These are phyloP conservation scores for Pemphredon lugubris DNA, from an alignment of 2,888 invertebrate species.

Conservation along the genomic window DNA sequence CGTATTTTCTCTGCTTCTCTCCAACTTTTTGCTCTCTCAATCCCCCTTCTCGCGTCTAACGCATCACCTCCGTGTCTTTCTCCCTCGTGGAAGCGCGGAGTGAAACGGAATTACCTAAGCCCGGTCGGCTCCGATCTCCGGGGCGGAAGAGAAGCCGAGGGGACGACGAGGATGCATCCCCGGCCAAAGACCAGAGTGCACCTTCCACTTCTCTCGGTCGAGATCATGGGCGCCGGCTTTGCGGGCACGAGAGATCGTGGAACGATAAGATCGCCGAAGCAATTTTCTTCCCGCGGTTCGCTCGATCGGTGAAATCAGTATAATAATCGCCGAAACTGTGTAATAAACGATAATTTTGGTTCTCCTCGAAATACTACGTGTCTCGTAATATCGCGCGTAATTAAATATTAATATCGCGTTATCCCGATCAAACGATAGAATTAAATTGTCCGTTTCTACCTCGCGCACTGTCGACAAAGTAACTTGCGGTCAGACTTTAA, in stretches of 20 bases:
- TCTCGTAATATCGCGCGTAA: too few species aligned
- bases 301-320: background rate
- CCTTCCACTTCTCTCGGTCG: conserved; percentile 48
- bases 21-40: background rate
- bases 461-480: too few species aligned
- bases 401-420: too few species aligned
- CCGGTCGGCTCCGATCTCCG: background rate
- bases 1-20: background rate
- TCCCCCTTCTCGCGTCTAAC: background rate
- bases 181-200: conserved; percentile 51
- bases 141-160: background rate
- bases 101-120: conserved; percentile 7
- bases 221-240: conserved; percentile 33
- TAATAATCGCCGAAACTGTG: too few species aligned
- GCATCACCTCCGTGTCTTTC: conserved; percentile 5
- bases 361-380: too few species aligned
- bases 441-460: too few species aligned
- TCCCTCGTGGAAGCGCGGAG: conserved; percentile 1
- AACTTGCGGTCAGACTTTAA: too few species aligned
- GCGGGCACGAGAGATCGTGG: conserved; percentile 17
- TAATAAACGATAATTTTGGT: too few species aligned
- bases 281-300: background rate
- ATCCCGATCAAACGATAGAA: too few species aligned
- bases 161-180: conserved; percentile 28
- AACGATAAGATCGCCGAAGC: background rate